These are phyloP conservation scores for Argyresthia albistria DNA, from an alignment of 2,888 invertebrate genomes.

Conservation along the genomic window DNA sequence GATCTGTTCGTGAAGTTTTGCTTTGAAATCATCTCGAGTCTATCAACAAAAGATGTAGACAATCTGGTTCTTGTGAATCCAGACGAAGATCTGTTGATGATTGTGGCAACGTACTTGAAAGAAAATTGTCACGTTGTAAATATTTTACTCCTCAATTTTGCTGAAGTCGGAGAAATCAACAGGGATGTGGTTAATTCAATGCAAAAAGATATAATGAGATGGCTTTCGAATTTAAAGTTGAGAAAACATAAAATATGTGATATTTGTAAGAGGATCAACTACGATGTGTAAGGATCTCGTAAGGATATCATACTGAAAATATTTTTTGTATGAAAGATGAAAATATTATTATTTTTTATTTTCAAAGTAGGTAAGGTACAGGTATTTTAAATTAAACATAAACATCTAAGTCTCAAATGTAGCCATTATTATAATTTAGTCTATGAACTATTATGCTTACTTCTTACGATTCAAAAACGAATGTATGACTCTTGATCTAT, in stretches of 20 bases:
- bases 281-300: too few species aligned
- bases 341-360: too few species aligned
- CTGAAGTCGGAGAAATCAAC: neutral
- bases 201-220: neutral
- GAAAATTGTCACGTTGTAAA: neutral
- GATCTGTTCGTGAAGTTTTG: slow-evolving; percentile 5
- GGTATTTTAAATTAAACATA: too few species aligned
- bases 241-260: neutral
- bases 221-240: neutral
- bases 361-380: too few species aligned
- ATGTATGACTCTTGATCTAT: too few species aligned
- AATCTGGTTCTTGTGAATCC: slow-evolving; percentile 11
- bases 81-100: slow-evolving; percentile 14
- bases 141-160: neutral
- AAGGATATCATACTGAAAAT: too few species aligned
- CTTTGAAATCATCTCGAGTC: neutral
- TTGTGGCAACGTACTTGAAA: slow-evolving; percentile 5
- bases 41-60: neutral
- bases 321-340: too few species aligned
- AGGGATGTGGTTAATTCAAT: neutral
- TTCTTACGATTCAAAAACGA: too few species aligned
- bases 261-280: neutral
- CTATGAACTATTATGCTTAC: too few species aligned
- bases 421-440: too few species aligned
- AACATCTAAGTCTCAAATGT: too few species aligned